These are phyloP conservation scores for Ficedula albicollis DNA, from an alignment of 2,797 vertebrate genomes.

Conservation along the genomic window DNA sequence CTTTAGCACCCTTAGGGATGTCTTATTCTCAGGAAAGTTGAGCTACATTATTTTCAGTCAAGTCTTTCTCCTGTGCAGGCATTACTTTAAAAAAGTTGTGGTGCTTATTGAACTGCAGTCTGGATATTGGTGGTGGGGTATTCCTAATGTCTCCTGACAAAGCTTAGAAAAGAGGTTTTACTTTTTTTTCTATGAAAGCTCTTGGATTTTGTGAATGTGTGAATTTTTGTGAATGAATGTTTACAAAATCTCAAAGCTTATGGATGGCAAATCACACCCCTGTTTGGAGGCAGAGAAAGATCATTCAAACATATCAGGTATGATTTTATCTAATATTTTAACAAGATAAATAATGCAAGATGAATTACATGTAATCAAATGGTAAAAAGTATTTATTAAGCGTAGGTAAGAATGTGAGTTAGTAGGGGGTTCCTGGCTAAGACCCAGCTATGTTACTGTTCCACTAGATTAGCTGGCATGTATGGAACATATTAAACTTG, in stretches of 20 bases:
- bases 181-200: background rate
- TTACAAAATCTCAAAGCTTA: background rate
- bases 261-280: background rate
- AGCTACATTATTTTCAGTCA: background rate
- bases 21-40: background rate
- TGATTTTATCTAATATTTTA: background rate
- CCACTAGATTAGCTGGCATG: background rate
- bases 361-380: background rate
- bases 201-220: background rate
- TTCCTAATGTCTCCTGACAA: background rate
- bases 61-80: background rate
- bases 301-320: background rate
- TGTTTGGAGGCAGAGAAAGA: background rate
- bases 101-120: background rate
- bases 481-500: background rate
- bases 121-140: background rate
- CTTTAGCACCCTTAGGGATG: background rate
- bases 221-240: background rate
- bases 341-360: background rate
- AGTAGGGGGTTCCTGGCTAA: background rate
- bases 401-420: background rate
- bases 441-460: background rate
- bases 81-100: background rate
- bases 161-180: background rate
- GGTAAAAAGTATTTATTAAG: background rate